Evolutionary conservation across 2,113 vertebrate species (phyloP).

Genomic region (Paramisgurnus dabryanus): DNA sequence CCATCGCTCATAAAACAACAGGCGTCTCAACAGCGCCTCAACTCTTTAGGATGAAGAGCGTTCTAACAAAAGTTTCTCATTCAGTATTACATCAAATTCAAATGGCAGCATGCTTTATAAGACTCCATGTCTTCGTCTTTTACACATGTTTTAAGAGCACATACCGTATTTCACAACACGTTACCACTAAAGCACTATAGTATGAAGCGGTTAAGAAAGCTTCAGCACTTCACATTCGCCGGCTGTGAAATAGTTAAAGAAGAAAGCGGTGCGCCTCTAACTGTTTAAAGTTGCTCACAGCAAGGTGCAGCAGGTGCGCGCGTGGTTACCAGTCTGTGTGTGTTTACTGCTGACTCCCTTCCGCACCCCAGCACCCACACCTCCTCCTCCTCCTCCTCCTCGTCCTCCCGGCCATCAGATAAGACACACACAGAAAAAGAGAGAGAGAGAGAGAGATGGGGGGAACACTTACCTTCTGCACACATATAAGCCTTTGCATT

Average conservation of each 20-base stretch:
- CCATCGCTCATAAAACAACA: constrained; percentile 30
- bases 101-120: no score
- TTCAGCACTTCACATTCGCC: neutral
- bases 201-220: neutral
- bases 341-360: constrained; percentile 83
- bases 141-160: no score
- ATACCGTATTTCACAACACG: neutral
- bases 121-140: no score
- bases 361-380: constrained; percentile 54
- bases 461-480: constrained; percentile 2
- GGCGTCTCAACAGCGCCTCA: constrained; percentile 1
- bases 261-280: constrained; percentile 61
- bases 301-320: constrained; percentile 81
- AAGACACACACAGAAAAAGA: constrained; percentile 21
- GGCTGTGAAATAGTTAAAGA: constrained; percentile 70
- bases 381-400: neutral
- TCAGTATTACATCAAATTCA: no score
- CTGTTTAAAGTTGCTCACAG: constrained; percentile 71
- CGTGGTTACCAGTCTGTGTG: constrained; percentile 78
- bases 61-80: no score
- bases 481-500: neutral
- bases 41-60: no score
- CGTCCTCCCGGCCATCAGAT: constrained; percentile 45
- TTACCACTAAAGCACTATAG: neutral
- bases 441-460: constrained; percentile 21